Evolutionary conservation across 2,888 invertebrate species (phyloP).

Genomic region (Lottia gigantea): DNA sequence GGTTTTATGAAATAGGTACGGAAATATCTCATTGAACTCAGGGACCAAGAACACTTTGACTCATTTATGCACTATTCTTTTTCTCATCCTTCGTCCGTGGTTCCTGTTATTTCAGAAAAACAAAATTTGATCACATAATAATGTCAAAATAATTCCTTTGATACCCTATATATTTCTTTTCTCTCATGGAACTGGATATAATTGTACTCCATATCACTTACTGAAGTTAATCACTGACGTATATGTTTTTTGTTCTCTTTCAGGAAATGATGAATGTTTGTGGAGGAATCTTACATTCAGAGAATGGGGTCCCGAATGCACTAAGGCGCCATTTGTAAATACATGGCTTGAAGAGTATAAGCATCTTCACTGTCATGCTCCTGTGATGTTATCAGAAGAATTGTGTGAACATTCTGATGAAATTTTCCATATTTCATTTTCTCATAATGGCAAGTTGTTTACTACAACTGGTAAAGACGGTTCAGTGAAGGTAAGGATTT

Average conservation of each 20-base stretch:
- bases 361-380: neutral
- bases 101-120: no score
- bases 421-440: neutral
- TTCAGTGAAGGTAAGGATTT: neutral
- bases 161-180: no score
- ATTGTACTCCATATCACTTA: no score
- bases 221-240: no score
- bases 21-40: no score
- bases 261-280: neutral
- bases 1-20: neutral
- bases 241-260: no score
- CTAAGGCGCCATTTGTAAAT: neutral
- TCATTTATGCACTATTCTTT: no score
- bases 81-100: no score
- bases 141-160: no score
- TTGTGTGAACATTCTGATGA: neutral
- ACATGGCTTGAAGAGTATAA: neutral
- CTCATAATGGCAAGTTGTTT: neutral
- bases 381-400: neutral
- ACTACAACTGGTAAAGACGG: constrained; percentile 5
- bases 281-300: neutral
- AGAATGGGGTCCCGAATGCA: neutral
- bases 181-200: no score
- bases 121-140: no score
- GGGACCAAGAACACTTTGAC: no score